A percentile compares a stretch with the other conserved stretches of the same genome.
Evolutionary conservation across 2,888 invertebrate genomes (phyloP).

Genomic region (Microctonus brassicae): DNA sequence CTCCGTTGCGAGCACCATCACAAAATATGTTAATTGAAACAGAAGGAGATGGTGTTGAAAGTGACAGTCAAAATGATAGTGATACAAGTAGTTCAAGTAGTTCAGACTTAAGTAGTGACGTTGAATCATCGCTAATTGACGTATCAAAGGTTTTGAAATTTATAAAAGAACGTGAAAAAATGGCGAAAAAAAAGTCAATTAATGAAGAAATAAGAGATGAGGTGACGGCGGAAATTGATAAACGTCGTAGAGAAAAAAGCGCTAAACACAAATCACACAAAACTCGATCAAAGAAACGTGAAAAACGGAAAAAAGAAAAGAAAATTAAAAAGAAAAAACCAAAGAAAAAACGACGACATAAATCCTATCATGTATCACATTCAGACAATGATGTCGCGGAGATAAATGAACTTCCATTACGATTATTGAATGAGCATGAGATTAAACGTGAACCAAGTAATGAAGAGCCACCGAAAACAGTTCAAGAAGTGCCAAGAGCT

Average conservation of each 20-base stretch:
- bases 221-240: slow-evolving; percentile 63
- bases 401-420: slow-evolving; percentile 24
- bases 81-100: slow-evolving; percentile 37
- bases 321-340: slow-evolving; percentile 47
- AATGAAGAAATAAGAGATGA: slow-evolving; percentile 64
- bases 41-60: background rate
- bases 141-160: slow-evolving; percentile 58
- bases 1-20: background rate
- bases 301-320: slow-evolving; percentile 45
- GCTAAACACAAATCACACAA: slow-evolving; percentile 44
- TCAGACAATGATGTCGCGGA: slow-evolving; percentile 17
- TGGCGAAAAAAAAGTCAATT: slow-evolving; percentile 59
- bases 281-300: slow-evolving; percentile 45
- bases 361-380: slow-evolving; percentile 20
- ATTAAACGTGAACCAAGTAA: slow-evolving; percentile 53
- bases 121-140: slow-evolving; percentile 47
- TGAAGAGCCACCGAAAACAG: slow-evolving; percentile 12
- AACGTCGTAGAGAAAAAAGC: slow-evolving; percentile 56
- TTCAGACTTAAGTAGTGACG: slow-evolving; percentile 38
- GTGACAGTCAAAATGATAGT: slow-evolving; percentile 33
- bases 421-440: slow-evolving; percentile 54
- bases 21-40: background rate
- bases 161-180: slow-evolving; percentile 63
- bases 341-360: slow-evolving; percentile 44
- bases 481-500: background rate